phyloP scores from a whole-genome alignment of 2,113 vertebrate species.

The Phrynocephalus versicolor region DNA sequence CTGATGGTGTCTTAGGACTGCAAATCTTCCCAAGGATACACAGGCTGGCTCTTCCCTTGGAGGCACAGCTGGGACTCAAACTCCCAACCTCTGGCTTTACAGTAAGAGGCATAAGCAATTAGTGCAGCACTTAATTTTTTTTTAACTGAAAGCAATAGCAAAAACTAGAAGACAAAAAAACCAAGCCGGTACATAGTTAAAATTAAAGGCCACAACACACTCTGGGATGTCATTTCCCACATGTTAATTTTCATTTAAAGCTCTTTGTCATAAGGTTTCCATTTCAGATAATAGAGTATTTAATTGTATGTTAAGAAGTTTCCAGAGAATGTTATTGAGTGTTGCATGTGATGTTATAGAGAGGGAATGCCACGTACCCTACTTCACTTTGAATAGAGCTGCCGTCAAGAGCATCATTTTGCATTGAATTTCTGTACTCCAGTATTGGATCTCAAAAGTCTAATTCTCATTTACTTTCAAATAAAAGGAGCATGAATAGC shows the following conservation, averaged over 20 bases:
- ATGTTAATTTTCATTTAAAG: slow-evolving; percentile 11
- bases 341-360: neutral
- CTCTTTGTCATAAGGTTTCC: neutral
- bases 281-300: slow-evolving; percentile 1
- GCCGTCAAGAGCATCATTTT: neutral
- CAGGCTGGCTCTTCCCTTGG: no score
- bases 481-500: slow-evolving; percentile 3
- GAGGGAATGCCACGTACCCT: neutral
- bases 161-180: no score
- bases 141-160: no score
- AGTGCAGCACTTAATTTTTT: no score
- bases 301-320: neutral
- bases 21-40: no score
- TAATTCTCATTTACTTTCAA: slow-evolving; percentile 10
- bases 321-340: neutral
- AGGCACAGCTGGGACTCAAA: no score
- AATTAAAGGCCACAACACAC: neutral
- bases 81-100: no score
- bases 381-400: slow-evolving; percentile 2
- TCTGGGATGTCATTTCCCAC: neutral
- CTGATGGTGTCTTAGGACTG: no score
- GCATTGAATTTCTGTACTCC: neutral
- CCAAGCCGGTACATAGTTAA: neutral
- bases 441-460: neutral
- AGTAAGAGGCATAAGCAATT: no score